phyloP scores from a whole-genome alignment of 2,113 vertebrate genomes.

The Coptodon rendalli region DNA sequence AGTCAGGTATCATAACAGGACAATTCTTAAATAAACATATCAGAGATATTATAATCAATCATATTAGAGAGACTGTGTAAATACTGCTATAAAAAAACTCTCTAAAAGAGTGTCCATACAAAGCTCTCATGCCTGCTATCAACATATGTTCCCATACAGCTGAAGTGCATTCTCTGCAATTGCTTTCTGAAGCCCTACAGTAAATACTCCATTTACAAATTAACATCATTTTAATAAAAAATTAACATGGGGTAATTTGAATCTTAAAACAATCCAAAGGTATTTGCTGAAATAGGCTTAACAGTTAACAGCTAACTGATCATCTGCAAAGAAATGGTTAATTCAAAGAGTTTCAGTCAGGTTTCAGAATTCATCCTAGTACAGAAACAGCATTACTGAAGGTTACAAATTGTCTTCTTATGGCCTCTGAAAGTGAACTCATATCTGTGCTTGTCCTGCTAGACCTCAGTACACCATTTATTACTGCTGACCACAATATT shows the following conservation, averaged over 20 bases:
- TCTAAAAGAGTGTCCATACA: neutral
- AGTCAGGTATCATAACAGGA: neutral
- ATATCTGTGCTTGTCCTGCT: neutral
- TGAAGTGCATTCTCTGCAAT: neutral
- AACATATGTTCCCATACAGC: neutral
- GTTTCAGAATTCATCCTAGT: neutral
- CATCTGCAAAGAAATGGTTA: neutral
- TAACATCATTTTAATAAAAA: neutral
- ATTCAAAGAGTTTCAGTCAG: neutral
- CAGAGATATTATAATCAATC: neutral
- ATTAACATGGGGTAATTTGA: neutral
- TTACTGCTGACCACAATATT: neutral
- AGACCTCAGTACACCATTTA: neutral
- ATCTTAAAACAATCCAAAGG: neutral
- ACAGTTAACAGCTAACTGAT: neutral
- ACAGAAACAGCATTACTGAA: neutral
- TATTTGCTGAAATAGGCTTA: neutral
- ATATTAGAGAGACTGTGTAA: neutral
- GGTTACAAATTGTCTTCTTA: neutral
- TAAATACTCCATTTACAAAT: neutral
- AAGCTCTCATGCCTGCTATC: too few relatives aligned
- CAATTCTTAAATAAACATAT: neutral
- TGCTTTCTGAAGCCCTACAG: neutral
- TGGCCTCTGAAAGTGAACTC: neutral
- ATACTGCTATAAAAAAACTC: neutral